A percentile compares a stretch with the other conserved stretches of the same genome.
These are phyloP conservation scores for Anthoscopus minutus DNA, from an alignment of 2,113 vertebrate species.

Conservation along the genomic window DNA sequence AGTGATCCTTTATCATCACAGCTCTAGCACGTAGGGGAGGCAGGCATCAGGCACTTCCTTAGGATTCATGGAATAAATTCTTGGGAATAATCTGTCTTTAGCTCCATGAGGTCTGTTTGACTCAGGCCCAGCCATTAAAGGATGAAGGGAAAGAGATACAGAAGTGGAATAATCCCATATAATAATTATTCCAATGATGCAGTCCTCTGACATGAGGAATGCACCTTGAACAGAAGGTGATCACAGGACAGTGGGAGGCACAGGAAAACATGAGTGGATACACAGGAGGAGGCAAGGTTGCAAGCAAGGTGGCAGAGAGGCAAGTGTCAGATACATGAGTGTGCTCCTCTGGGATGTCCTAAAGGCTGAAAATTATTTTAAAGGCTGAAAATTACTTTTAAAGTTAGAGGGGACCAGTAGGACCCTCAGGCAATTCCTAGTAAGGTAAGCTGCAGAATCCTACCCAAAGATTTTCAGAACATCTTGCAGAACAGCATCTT, in stretches of 20 bases:
- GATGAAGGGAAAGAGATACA: not conserved
- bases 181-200: no score
- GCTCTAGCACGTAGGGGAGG: accelerated
- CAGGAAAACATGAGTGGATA: not conserved
- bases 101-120: not conserved
- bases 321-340: accelerated
- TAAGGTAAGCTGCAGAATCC: not conserved
- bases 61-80: not conserved
- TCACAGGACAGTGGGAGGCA: not conserved
- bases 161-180: not conserved
- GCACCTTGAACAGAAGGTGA: not conserved
- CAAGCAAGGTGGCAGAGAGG: not conserved
- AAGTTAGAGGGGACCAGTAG: not conserved
- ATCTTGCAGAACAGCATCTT: not conserved
- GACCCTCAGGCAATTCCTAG: not conserved
- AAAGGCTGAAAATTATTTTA: not conserved
- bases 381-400: not conserved
- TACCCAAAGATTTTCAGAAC: not conserved
- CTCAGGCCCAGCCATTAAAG: not conserved
- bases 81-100: not conserved
- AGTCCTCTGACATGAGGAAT: not conserved
- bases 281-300: not conserved
- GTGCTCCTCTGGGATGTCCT: not conserved
- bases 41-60: not conserved
- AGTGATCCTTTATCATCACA: not conserved